Evolutionary conservation across 2,888 invertebrate genomes (phyloP).

Genomic region (Petrolisthes cinctipes): DNA sequence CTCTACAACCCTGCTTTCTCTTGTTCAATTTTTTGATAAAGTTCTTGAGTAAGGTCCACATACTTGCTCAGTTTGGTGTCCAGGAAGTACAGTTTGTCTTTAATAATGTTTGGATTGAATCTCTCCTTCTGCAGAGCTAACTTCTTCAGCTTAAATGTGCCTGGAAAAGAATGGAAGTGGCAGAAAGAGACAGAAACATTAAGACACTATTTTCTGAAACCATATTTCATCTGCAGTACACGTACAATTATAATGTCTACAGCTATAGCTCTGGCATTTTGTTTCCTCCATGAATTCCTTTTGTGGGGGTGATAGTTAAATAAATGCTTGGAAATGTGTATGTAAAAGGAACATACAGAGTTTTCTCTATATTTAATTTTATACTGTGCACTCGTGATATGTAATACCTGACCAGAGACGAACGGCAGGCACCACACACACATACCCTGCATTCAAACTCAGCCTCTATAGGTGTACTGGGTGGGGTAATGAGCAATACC

Average conservation of each 20-base stretch:
- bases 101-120: slow-evolving; percentile 76
- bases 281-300: background rate
- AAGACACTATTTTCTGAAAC: slow-evolving; percentile 10
- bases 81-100: slow-evolving; percentile 83
- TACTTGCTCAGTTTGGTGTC: slow-evolving; percentile 79
- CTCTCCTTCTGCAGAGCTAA: slow-evolving; percentile 86
- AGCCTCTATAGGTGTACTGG: no score
- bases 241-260: background rate
- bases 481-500: no score
- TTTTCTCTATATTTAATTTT: no score
- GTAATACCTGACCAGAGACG: no score
- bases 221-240: slow-evolving; percentile 13
- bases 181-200: background rate
- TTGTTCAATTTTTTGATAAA: slow-evolving; percentile 81
- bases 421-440: no score
- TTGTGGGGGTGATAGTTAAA: no score
- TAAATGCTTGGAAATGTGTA: no score
- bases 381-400: no score
- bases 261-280: background rate
- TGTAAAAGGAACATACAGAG: no score
- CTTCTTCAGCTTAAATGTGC: slow-evolving; percentile 96
- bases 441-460: no score
- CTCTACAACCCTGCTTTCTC: slow-evolving; percentile 81
- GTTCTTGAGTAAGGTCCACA: slow-evolving; percentile 78
- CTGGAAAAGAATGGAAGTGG: slow-evolving; percentile 72